A percentile compares a stretch with the other conserved stretches of the same genome.
phyloP scores from a whole-genome alignment of 2,797 vertebrate species.

The Babyrousa celebensis region DNA sequence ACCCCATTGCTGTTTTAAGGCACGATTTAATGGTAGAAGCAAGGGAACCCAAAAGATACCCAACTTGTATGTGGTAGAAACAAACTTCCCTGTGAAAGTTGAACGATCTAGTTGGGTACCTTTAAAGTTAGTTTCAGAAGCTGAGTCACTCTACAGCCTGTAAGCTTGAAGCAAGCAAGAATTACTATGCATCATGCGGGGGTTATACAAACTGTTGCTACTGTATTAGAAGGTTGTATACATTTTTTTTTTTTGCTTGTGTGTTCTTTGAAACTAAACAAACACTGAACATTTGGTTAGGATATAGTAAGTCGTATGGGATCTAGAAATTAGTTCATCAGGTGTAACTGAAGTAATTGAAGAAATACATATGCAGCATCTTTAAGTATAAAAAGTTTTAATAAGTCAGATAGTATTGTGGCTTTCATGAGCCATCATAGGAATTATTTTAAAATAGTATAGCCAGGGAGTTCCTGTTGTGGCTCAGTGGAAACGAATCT shows the following conservation, averaged over 20 bases:
- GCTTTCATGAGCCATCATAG: conserved; percentile 57
- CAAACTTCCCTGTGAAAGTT: conserved; percentile 57
- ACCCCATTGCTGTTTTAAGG: conserved; percentile 44
- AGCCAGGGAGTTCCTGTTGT: no score
- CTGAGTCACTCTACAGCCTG: background rate
- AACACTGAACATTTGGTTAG: conserved; percentile 56
- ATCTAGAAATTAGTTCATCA: conserved; percentile 68
- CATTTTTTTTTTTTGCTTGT: conserved; percentile 21
- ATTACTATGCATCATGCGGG: background rate
- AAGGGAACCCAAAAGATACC: background rate
- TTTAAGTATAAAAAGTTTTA: conserved; percentile 69
- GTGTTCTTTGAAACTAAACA: conserved; percentile 73
- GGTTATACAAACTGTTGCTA: conserved; percentile 30
- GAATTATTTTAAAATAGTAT: conserved; percentile 13
- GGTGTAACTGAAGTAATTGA: conserved; percentile 66
- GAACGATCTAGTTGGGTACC: conserved; percentile 7
- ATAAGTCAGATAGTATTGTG: conserved; percentile 56
- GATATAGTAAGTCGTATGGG: conserved; percentile 61
- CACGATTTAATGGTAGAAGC: conserved; percentile 53
- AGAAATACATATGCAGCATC: conserved; percentile 40
- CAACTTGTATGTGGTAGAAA: conserved; percentile 52
- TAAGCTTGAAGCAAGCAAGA: conserved; percentile 52
- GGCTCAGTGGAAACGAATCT: no score
- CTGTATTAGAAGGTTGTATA: conserved; percentile 22
- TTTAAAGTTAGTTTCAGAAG: conserved; percentile 64